Evolutionary conservation across 2,113 vertebrate genomes (phyloP), one percentile per base, ranked within the genome.

Genomic region (Odocoileus hemionus): DNA sequence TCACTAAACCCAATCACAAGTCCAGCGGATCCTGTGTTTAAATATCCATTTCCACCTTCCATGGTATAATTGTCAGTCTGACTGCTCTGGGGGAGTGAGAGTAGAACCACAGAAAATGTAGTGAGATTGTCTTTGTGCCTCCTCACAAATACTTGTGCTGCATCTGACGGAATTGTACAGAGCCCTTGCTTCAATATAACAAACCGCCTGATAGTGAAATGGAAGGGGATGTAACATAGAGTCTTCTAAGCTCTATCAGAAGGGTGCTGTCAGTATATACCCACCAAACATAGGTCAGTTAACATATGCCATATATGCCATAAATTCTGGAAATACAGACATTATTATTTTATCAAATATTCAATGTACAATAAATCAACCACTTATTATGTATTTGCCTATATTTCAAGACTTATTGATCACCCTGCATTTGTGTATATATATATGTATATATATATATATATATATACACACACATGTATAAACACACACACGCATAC

Each of bases 41-140:
- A 52, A 10, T 15, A 8, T 36, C 50, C 50, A 1, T 43, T 30
- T 23, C 33, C 9, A 7, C 5, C 9, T 79, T 74, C 39, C 52
- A 7, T 4, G 8, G 1, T 5, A 26, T 76, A 12, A 19, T 0
- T 23, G 14, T 58, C 39, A 16, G 17, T 36, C 13, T 86, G 11
- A 94, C 17, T 54, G 3, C 15, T 14, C 2, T 54, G 8, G 0
- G 7, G 5, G 21, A 8, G 17, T 1, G 0, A 14, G 1, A 2
- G 1, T 21, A 16, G 16, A 2, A 47, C 19, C 26, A 33, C 4
- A 78, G 36, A 89, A 50, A 94, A 57, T 43, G 7, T 21, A 10
- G 15, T 19, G 15, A 45, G n/a, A 57, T 50, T 50, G 7, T 39
- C 25, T 60, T 58, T 58, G 7, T 70, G 11, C 2, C 30, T 89